Evolutionary conservation across 2,113 vertebrate species (phyloP), one percentile per base, ranked within the genome.

Genomic region (Petroica traversi): DNA sequence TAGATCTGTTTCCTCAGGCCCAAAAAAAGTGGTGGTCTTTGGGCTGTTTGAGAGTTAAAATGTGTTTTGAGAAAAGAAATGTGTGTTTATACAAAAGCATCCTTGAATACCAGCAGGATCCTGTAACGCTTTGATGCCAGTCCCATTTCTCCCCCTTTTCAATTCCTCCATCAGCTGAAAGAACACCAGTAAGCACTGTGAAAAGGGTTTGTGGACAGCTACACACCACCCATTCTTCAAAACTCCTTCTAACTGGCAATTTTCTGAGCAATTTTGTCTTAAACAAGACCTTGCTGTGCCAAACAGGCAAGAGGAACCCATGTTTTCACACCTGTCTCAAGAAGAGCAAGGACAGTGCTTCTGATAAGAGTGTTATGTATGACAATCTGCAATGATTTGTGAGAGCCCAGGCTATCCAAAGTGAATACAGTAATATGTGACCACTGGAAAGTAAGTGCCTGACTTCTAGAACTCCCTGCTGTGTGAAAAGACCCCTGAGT

Each of bases 221-320:
- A 68, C 16, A 31, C 33, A 43, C 9, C 2, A 4, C 45, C 31
- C 0, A 0, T 14, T 41, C 40, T 45, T 89, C 55, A 78, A 67
- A 91, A 71, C 20, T 54, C n/a, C n/a, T 61, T 64, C 59, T 63
- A 64, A 41, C 8, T 72, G 31, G 10, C 57, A 88, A 66, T 82
- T 78, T 93, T 82, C 69, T 72, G 31, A 64, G 41, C 28, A 71
- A 49, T 67, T 90, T n/a, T 25, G 4, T 58, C 78, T 79, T 69
- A 54, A 72, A 41, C 8, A 61, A 73, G 49, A 36, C 26, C 34
- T 19, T 45, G 7, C 54, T 73, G 36, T 8, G 22, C 63, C 28
- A 45, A 34, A 36, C 6, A 54, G 33, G 51, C 24, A 68, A 64
- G 73, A 78, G 20, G 45, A 97, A 41, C 17, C 15, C 40, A 26